Percentiles rank a stretch among this genome's conserved stretches.
These are phyloP conservation scores for Pachymerium ferrugineum DNA, from an alignment of 2,888 invertebrate genomes.

Conservation along the genomic window DNA sequence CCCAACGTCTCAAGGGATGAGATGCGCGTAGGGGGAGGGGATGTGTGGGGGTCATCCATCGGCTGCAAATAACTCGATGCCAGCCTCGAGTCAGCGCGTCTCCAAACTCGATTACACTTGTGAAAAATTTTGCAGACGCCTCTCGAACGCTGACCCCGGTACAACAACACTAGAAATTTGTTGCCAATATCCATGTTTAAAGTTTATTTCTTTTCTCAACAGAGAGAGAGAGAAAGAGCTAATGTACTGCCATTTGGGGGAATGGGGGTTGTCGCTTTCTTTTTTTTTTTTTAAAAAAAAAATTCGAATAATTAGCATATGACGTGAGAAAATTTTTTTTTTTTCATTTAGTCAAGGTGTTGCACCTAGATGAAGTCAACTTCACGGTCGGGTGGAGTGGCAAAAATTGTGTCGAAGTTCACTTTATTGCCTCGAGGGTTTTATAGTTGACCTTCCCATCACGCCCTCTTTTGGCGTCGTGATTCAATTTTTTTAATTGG, in stretches of 20 bases:
- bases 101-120: constrained; percentile 21
- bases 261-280: too few species aligned
- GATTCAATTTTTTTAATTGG: constrained; percentile 21
- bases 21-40: neutral
- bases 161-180: constrained; percentile 18
- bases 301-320: too few species aligned
- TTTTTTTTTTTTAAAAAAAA: too few species aligned
- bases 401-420: neutral
- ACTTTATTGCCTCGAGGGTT: neutral
- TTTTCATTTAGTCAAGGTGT: too few species aligned
- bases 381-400: neutral
- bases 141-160: constrained; percentile 13
- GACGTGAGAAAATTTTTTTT: too few species aligned
- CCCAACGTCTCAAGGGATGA: neutral
- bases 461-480: constrained; percentile 5
- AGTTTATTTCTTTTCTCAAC: constrained; percentile 12
- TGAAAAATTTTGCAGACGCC: constrained; percentile 18
- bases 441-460: constrained; percentile 7
- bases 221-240: too few species aligned
- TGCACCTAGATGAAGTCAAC: constrained; percentile 17
- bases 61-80: constrained; percentile 21
- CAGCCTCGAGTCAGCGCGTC: constrained; percentile 21
- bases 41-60: constrained; percentile 1
- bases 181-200: constrained; percentile 18
- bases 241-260: too few species aligned